These are phyloP conservation scores for Arvicanthis niloticus DNA, from an alignment of 2,113 vertebrate genomes.

Conservation along the genomic window DNA sequence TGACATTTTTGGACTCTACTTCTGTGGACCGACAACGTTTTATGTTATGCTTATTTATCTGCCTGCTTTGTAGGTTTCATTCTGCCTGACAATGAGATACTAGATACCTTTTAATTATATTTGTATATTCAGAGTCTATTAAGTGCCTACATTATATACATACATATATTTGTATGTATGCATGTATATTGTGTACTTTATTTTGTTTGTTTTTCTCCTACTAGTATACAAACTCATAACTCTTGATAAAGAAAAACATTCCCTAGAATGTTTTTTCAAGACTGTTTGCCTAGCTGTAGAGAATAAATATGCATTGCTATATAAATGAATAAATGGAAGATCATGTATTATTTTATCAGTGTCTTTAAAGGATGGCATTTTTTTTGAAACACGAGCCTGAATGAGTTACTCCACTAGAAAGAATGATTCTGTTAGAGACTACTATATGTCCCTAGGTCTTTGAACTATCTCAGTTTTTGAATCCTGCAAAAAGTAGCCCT, in stretches of 20 bases:
- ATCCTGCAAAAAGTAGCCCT: background rate
- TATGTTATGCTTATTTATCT: background rate
- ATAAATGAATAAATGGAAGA: background rate
- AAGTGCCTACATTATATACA: background rate
- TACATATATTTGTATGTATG: too few relatives aligned
- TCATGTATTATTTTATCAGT: slow-evolving; percentile 4
- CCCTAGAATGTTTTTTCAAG: background rate
- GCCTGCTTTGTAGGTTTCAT: background rate
- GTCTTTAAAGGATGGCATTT: background rate
- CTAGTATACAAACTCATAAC: background rate
- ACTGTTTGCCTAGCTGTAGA: background rate
- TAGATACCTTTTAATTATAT: background rate
- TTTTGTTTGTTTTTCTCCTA: slow-evolving; percentile 26
- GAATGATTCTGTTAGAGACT: background rate
- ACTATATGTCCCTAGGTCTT: background rate
- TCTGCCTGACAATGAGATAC: background rate
- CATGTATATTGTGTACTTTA: background rate
- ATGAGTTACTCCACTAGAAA: slow-evolving; percentile 36
- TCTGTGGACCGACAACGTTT: background rate
- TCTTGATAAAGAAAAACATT: too few relatives aligned
- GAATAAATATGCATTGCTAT: background rate
- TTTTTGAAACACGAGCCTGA: background rate
- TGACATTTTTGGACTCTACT: background rate
- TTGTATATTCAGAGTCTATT: background rate
- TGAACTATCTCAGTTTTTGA: background rate